These are phyloP conservation scores for Machaerirhynchus nigripectus DNA, from an alignment of 2,113 vertebrate genomes.

Conservation along the genomic window DNA sequence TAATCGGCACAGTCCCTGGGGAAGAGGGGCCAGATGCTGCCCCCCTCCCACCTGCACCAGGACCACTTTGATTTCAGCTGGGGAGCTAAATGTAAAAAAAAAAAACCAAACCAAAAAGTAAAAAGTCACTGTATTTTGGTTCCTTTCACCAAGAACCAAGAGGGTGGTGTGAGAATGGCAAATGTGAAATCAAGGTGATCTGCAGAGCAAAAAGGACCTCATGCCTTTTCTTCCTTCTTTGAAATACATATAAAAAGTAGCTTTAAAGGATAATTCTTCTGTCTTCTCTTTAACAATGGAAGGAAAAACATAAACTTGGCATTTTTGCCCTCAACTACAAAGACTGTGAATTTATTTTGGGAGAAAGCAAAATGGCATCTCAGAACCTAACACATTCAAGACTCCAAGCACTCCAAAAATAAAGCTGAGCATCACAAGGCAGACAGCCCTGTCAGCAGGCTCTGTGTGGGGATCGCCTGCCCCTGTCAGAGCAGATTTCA, in stretches of 20 bases:
- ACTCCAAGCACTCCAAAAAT: not conserved
- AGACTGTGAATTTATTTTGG: constrained; percentile 2
- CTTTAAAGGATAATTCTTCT: not conserved
- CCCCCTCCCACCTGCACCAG: not conserved
- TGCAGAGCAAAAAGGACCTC: not conserved
- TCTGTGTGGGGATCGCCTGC: not conserved
- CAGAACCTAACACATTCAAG: constrained; percentile 7
- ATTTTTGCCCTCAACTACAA: not conserved
- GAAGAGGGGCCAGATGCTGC: not conserved
- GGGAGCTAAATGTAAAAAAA: not conserved
- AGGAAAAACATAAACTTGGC: not conserved
- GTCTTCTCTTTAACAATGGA: not conserved
- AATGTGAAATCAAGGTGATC: not conserved
- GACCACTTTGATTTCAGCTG: not conserved
- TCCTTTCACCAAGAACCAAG: not conserved
- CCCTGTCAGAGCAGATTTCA: not conserved
- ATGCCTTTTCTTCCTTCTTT: not conserved
- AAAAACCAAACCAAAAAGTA: no score
- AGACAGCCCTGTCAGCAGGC: not conserved
- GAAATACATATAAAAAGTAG: not conserved
- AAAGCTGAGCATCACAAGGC: constrained; percentile 26
- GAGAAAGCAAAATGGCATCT: constrained; percentile 49
- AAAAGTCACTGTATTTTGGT: not conserved
- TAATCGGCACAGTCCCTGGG: not conserved
- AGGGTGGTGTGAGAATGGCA: not conserved